Percentiles rank a stretch among this genome's conserved stretches.
These are phyloP conservation scores for Mormyrus lacerda DNA, from an alignment of 2,113 vertebrate species.

Conservation along the genomic window DNA sequence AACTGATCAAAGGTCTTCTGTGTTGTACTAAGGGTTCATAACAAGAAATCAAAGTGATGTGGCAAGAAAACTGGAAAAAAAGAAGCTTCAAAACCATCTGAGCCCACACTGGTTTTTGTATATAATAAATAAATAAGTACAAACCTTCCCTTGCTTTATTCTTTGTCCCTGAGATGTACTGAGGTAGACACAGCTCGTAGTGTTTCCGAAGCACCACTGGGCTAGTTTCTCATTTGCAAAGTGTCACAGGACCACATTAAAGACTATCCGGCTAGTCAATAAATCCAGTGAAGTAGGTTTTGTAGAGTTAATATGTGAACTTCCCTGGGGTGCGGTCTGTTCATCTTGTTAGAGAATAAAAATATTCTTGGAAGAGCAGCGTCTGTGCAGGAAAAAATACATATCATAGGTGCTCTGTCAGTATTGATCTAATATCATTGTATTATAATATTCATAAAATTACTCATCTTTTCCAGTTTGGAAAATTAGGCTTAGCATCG, in stretches of 20 bases:
- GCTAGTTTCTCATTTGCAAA: background rate
- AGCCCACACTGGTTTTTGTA: background rate
- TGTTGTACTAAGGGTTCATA: background rate
- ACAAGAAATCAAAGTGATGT: background rate
- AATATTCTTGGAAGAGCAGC: conserved; percentile 4
- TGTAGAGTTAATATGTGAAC: background rate
- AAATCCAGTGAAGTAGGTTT: conserved; percentile 5
- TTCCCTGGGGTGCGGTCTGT: background rate
- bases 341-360: conserved; percentile 9
- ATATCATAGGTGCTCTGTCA: background rate
- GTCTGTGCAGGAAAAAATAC: background rate
- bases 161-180: background rate
- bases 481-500: background rate
- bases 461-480: background rate
- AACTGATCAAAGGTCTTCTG: conserved; percentile 9
- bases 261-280: background rate
- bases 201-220: background rate
- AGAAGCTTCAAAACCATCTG: background rate
- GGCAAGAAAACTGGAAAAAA: background rate
- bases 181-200: background rate
- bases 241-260: background rate
- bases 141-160: background rate
- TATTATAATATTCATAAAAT: background rate
- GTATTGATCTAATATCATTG: background rate
- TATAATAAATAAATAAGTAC: background rate